Evolutionary conservation across 2,113 vertebrate genomes (phyloP), one percentile per base, ranked within the genome.

Genomic region (Tachycineta bicolor): DNA sequence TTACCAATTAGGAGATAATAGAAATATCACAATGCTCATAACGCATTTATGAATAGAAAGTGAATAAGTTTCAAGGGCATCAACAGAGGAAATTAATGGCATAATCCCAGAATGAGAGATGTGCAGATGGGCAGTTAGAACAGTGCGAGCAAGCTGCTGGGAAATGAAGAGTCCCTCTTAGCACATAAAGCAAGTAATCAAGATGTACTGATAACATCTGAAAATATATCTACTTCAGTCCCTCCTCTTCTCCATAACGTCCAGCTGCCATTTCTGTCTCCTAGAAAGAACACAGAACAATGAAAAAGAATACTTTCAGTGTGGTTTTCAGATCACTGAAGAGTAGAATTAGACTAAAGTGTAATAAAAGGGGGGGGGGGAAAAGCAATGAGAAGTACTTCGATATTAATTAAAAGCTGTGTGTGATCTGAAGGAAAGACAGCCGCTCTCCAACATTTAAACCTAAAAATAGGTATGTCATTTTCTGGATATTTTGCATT

Each of bases 1-100:
- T 84, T 84, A 29, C 41, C 59, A 90, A 65, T 87, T 81, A 95
- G 39, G 23, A 24, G 26, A 31, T 95, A 92, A 96, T 65, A 84
- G 44, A n/a, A 90, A 43, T 64, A 95, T 84, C 82, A 65, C 56
- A 43, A 84, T 95, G 85, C 85, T 87, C 12, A 52, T 23, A 43
- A 39, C 10, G 3, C 55, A 52, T 64, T 80, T 56, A 59, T 74
- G 68, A 87, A 90, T 81, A 81, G 9, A 64, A 39, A 80, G 25
- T 83, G 16, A 87, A 2, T 81, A 52, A 71, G 10, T 25, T 87
- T 87, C 58, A 77, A 84, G 41, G 55, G 69, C 78, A 68, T 43
- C 59, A 70, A n/a, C 18, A 83, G 49, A 77, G 31, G 63, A 87
- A 37, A 77, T 87, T 2, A 91, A 34, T 55, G 59, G 71, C 47